Percentiles rank a stretch among this genome's conserved stretches.
Evolutionary conservation across 2,113 vertebrate species (phyloP).

Genomic region (Archilochus colubris): DNA sequence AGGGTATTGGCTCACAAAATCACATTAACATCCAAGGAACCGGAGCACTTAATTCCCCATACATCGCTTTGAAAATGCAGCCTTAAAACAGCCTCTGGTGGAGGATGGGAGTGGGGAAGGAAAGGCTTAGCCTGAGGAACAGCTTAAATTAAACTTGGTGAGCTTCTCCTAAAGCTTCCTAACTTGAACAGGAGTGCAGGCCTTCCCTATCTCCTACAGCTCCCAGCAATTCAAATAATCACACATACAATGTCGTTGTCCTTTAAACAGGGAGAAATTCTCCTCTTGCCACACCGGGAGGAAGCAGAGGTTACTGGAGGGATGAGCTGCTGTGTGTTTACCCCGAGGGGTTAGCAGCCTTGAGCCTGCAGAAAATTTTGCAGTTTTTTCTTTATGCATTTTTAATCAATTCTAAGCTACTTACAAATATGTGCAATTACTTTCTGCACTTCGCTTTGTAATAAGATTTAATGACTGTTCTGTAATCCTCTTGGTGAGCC

Average conservation of each 20-base stretch:
- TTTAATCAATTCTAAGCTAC: constrained; percentile 83
- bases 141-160: constrained; percentile 44
- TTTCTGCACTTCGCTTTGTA: constrained; percentile 76
- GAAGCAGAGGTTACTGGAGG: not conserved
- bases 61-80: constrained; percentile 3
- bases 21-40: constrained; percentile 18
- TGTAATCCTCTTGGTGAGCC: constrained; percentile 71
- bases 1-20: constrained; percentile 51
- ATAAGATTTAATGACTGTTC: constrained; percentile 78
- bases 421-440: constrained; percentile 83
- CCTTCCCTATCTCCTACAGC: not conserved
- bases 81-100: constrained; percentile 1
- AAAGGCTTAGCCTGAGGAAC: constrained; percentile 52
- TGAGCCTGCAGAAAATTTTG: constrained; percentile 65
- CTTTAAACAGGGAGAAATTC: constrained; percentile 36
- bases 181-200: not conserved
- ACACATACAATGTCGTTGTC: not conserved
- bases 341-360: constrained; percentile 55
- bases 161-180: constrained; percentile 17
- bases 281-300: not conserved
- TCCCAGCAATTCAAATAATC: not conserved
- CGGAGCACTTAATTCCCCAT: constrained; percentile 37
- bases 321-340: constrained; percentile 44
- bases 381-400: constrained; percentile 79
- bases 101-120: not conserved